Base-by-base conservation (phyloP, 2,888 invertebrate genomes). In the Pseudolycoriella hygida region DNA sequence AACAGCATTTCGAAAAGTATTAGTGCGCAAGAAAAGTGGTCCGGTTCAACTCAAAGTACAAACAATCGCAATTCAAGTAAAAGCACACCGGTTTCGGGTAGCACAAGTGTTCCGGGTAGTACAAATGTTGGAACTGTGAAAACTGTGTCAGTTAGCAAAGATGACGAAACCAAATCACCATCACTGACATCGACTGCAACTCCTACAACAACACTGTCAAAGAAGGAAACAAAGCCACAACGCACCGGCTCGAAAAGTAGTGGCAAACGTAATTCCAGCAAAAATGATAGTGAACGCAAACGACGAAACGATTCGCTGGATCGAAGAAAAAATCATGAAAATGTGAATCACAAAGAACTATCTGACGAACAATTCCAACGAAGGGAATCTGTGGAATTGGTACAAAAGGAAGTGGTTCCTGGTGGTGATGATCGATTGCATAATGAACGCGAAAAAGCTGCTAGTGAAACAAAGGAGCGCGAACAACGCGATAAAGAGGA, bases 21-120 rank as follows among this genome's bases (percentile, higher is more conserved):
- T 44, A 65, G 62, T 50, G 56, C 61, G 43, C 62, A 62, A n/a
- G 54, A 55, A 43, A 51, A 54, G 45, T 12, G 15, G 10, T 19
- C 17, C 34, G 25, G 25, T 25, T 25, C 25, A 6, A 25, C 25
- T 25, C 43, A 41, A 17, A 39, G 40, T 32, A 40, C 45, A 30
- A 40, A 25, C 17, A 45, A 43, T 43, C 55, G 57, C 14, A 47
- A 54, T 44, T 54, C 65, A 20, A 57, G 56, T 32, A 65, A 65
- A 51, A 62, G 62, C 25, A 54, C 54, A 37, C 65, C 64, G 42
- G 59, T 66, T 52, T 62, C 65, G 45, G 63, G 64, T 25, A 62
- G 62, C 25, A 54, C 54, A 37, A 65, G 64, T 42, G 59, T 66
- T 52, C 63, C 65, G 45, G 63, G 64, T 20, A 63, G 62, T 56